phyloP scores from a whole-genome alignment of 1,140 invertebrate genomes.

The Ephestia elutella region DNA sequence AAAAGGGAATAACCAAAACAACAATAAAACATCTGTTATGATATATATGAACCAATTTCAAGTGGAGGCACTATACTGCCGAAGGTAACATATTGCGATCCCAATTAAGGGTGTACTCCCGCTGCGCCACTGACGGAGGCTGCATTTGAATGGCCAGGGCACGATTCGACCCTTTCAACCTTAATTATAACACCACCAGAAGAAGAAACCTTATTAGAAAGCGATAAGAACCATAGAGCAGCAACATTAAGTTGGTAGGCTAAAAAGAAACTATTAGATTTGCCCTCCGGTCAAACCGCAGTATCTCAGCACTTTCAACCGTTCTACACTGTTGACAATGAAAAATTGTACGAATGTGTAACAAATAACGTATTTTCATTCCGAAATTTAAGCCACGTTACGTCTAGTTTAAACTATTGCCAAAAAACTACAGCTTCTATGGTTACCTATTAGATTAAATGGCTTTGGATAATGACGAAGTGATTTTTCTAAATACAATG shows the following conservation, averaged over 20 bases:
- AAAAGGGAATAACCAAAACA: background rate
- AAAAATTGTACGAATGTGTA: conserved; percentile 33
- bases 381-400: background rate
- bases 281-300: conserved; percentile 49
- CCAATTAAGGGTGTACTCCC: conserved; percentile 63
- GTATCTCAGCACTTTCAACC: conserved; percentile 50
- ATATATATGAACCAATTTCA: conserved; percentile 32
- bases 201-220: background rate
- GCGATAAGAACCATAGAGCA: background rate
- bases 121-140: conserved; percentile 52
- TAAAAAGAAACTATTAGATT: conserved; percentile 51
- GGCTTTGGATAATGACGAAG: too few species aligned
- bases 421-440: too few species aligned
- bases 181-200: background rate
- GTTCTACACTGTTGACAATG: conserved; percentile 44
- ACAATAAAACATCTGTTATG: conserved; percentile 14
- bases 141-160: conserved; percentile 48
- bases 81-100: conserved; percentile 57
- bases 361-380: background rate
- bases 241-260: background rate
- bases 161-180: conserved; percentile 44
- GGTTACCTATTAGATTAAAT: too few species aligned
- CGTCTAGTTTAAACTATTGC: background rate
- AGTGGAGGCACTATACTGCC: conserved; percentile 34
- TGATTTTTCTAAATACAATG: too few species aligned